phyloP scores from a whole-genome alignment of 1,140 invertebrate genomes.

The Monochamus saltuarius region DNA sequence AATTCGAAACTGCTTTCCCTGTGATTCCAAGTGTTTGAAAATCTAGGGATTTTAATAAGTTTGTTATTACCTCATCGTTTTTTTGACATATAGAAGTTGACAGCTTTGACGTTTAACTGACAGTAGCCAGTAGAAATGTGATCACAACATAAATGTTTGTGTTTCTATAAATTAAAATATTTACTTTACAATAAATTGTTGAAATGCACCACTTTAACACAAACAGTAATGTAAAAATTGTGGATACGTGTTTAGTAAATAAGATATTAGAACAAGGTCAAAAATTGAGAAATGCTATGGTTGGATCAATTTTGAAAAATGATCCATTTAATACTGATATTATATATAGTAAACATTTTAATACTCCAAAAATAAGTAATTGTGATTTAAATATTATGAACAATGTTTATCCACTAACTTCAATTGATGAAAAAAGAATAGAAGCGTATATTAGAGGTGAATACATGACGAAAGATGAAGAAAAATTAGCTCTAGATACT shows the following conservation, averaged over 20 bases:
- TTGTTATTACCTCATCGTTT: no score
- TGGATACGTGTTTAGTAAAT: conserved; percentile 30
- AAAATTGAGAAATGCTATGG: conserved; percentile 44
- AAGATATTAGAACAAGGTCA: conserved; percentile 47
- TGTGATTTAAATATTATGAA: conserved; percentile 1
- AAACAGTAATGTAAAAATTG: no score
- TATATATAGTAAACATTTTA: conserved; percentile 24
- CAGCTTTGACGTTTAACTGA: no score
- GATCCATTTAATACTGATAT: conserved; percentile 41
- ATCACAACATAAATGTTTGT: no score
- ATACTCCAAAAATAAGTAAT: conserved; percentile 23
- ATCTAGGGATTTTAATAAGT: no score
- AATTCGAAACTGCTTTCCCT: no score
- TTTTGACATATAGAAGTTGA: no score
- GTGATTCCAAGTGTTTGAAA: no score
- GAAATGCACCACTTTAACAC: no score
- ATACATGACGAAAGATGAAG: conserved; percentile 42
- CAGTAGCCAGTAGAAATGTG: no score
- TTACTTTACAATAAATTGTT: no score
- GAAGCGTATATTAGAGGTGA: conserved; percentile 42
- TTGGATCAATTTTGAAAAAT: conserved; percentile 44
- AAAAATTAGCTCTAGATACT: conserved; percentile 46
- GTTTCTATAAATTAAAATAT: no score
- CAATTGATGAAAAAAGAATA: conserved; percentile 28
- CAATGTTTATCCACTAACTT: conserved; percentile 10